Percentiles rank a stretch among this genome's conserved stretches.
Conservation (phyloP, 1,140 invertebrate genomes). For the Ostrea denselamellosa region DNA sequence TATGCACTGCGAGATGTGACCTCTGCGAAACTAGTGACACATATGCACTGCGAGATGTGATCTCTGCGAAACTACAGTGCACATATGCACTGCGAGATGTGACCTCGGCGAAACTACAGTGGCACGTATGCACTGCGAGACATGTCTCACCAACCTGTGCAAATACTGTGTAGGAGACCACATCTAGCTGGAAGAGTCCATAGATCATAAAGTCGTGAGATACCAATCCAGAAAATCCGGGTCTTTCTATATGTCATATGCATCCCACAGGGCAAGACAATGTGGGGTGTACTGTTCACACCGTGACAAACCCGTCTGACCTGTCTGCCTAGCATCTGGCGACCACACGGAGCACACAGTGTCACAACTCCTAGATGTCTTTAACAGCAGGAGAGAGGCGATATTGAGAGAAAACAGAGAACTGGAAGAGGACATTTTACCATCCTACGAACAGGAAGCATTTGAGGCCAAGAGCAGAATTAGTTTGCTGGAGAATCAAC, state of each 20-base stretch:
- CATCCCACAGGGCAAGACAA: neutral
- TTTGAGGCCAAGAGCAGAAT: neutral
- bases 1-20: neutral
- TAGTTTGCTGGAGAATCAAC: neutral
- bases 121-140: neutral
- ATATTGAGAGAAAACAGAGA: neutral
- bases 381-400: neutral
- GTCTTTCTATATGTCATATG: neutral
- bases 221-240: neutral
- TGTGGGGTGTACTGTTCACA: conserved; percentile 9
- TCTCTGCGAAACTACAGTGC: too few relatives aligned
- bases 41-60: neutral
- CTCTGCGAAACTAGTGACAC: too few relatives aligned
- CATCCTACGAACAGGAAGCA: neutral
- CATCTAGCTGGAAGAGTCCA: neutral
- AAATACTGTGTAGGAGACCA: neutral
- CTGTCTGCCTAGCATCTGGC: neutral
- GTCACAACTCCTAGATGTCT: neutral
- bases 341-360: neutral
- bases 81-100: too few relatives aligned
- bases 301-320: neutral
- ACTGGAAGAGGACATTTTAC: neutral
- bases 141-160: neutral
- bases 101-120: neutral
- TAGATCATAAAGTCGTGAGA: neutral